Percentiles rank a stretch among this genome's conserved stretches.
Evolutionary conservation across 2,113 vertebrate species (phyloP).

Genomic region (Gallinago undulata): DNA sequence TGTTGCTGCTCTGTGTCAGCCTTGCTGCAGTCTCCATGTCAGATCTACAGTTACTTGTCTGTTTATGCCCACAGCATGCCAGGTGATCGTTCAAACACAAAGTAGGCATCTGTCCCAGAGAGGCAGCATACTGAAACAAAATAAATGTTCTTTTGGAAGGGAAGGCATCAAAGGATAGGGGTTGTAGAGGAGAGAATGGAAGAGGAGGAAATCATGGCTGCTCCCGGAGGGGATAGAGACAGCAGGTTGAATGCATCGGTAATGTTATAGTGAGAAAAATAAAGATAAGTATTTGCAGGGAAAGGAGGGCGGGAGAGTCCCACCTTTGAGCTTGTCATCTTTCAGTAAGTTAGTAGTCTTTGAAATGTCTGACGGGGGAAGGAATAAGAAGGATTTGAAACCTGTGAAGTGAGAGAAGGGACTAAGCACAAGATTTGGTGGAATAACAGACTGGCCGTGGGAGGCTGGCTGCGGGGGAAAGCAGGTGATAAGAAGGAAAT

Average conservation of each 20-base stretch:
- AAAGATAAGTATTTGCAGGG: neutral
- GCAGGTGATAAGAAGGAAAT: neutral
- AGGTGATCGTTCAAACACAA: neutral
- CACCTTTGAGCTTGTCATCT: neutral
- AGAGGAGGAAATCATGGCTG: neutral
- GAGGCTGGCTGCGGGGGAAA: conserved; percentile 17
- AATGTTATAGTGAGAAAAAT: neutral
- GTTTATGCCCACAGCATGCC: conserved; percentile 1
- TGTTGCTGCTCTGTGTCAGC: neutral
- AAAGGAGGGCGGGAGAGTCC: neutral
- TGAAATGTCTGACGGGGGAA: neutral
- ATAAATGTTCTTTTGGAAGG: neutral
- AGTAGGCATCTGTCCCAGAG: neutral
- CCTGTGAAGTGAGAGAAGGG: conserved; percentile 11
- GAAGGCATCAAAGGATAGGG: neutral
- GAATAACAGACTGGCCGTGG: conserved; percentile 50
- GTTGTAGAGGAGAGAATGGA: neutral
- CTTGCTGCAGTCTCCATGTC: neutral
- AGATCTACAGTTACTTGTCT: neutral
- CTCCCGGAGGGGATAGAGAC: neutral
- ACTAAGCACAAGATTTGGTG: neutral
- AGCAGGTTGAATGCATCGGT: neutral
- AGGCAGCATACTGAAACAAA: neutral
- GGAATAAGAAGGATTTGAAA: neutral
- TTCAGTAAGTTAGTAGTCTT: neutral